Conservation (phyloP, 2,113 vertebrate species). For the Dasyornis broadbenti region DNA sequence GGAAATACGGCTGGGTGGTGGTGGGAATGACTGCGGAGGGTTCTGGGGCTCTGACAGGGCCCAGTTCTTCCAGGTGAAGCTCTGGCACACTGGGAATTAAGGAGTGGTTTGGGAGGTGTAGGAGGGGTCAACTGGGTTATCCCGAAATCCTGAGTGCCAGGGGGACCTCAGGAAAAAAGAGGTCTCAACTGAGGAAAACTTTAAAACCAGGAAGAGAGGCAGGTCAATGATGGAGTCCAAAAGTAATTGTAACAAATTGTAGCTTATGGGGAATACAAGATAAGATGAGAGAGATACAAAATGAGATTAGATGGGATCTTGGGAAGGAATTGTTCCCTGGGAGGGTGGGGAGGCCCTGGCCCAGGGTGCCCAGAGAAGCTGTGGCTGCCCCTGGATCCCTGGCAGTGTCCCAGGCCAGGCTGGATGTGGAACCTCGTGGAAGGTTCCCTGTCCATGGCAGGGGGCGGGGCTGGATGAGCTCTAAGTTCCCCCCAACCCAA, state of each 20-base stretch:
- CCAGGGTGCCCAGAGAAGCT: not conserved
- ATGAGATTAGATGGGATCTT: not conserved
- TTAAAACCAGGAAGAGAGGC: not conserved
- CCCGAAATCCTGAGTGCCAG: not conserved
- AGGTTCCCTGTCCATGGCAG: not conserved
- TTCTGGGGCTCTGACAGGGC: not conserved
- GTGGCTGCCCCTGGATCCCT: not conserved
- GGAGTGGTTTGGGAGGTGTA: not conserved
- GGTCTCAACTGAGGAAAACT: not conserved
- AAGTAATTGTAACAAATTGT: not conserved
- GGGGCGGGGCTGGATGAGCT: not conserved
- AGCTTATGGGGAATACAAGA: not conserved
- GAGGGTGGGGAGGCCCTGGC: not conserved
- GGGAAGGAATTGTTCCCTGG: not conserved
- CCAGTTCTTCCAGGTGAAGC: not conserved
- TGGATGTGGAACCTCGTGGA: not conserved
- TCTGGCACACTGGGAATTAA: not conserved
- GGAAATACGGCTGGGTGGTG: fast-evolving
- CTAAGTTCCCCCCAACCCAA: no score
- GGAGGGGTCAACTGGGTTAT: not conserved
- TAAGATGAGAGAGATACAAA: not conserved
- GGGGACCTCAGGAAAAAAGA: not conserved
- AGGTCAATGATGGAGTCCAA: not conserved
- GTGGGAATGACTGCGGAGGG: not conserved
- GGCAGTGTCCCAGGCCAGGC: not conserved